Percentiles rank a stretch among this genome's conserved stretches.
Conservation (phyloP, 2,797 vertebrate genomes). For the Siniperca scherzeri region DNA sequence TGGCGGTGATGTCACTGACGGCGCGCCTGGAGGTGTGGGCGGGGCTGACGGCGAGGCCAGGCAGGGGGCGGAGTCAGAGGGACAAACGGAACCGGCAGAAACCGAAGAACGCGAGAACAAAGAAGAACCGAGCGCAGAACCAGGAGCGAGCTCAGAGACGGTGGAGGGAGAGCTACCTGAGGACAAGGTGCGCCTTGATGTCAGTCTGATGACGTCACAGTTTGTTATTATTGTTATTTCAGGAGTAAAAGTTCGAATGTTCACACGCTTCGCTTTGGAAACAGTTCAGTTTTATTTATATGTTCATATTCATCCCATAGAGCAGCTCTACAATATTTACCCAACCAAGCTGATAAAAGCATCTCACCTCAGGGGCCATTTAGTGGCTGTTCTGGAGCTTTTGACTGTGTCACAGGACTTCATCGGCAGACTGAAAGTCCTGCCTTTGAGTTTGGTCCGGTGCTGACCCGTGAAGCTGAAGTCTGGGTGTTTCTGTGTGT, state of each 20-base stretch:
- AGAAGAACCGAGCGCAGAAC: constrained; percentile 30
- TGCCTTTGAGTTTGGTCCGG: not conserved
- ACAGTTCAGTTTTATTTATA: too few species aligned
- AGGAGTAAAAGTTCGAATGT: not conserved
- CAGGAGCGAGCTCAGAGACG: constrained; percentile 42
- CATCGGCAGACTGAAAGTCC: too few species aligned
- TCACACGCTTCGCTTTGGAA: too few species aligned
- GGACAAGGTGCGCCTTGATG: constrained; percentile 45
- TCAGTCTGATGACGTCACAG: too few species aligned
- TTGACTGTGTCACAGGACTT: not conserved
- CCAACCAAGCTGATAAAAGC: too few species aligned
- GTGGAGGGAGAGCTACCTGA: constrained; percentile 45
- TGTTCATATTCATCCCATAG: too few species aligned
- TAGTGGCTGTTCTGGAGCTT: not conserved
- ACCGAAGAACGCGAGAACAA: constrained; percentile 28
- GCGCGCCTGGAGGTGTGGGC: constrained; percentile 21
- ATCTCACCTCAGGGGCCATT: not conserved
- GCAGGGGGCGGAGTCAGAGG: constrained; percentile 49
- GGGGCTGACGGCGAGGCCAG: constrained; percentile 1
- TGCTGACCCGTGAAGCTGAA: too few species aligned
- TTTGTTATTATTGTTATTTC: too few species aligned
- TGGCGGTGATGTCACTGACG: constrained; percentile 7
- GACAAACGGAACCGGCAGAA: not conserved
- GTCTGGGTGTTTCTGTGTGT: not conserved
- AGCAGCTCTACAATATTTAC: too few species aligned